Conservation (phyloP, 2,888 invertebrate species). For the Corbicula japonica region DNA sequence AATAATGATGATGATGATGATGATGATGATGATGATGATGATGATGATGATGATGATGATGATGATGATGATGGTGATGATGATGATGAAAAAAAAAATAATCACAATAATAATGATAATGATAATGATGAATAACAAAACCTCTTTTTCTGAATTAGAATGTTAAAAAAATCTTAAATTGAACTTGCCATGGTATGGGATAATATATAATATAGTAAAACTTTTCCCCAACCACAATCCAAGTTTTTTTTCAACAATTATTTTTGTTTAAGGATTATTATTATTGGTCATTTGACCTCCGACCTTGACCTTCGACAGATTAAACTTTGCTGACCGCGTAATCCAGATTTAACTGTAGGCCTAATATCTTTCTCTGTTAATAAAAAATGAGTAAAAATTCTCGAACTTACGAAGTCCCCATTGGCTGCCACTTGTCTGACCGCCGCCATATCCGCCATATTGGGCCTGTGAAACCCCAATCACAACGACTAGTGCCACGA, state of each 20-base stretch:
- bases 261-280: no score
- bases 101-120: slow-evolving; percentile 18
- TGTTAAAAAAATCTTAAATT: no score
- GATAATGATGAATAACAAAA: background rate
- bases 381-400: no score
- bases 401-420: slow-evolving; percentile 15
- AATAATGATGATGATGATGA: slow-evolving; percentile 43
- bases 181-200: no score
- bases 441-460: background rate
- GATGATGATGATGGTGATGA: slow-evolving; percentile 7
- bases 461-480: background rate
- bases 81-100: slow-evolving; percentile 16
- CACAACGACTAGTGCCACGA: slow-evolving; percentile 2
- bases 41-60: slow-evolving; percentile 33
- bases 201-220: no score
- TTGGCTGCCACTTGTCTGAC: background rate
- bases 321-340: no score
- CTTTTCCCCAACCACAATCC: no score
- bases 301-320: no score
- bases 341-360: no score
- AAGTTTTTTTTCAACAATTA: no score
- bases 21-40: slow-evolving; percentile 43
- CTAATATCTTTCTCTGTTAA: no score
- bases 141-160: background rate
- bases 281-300: no score